These are phyloP conservation scores for Homarus americanus DNA, from an alignment of 1,140 invertebrate species.

Conservation along the genomic window DNA sequence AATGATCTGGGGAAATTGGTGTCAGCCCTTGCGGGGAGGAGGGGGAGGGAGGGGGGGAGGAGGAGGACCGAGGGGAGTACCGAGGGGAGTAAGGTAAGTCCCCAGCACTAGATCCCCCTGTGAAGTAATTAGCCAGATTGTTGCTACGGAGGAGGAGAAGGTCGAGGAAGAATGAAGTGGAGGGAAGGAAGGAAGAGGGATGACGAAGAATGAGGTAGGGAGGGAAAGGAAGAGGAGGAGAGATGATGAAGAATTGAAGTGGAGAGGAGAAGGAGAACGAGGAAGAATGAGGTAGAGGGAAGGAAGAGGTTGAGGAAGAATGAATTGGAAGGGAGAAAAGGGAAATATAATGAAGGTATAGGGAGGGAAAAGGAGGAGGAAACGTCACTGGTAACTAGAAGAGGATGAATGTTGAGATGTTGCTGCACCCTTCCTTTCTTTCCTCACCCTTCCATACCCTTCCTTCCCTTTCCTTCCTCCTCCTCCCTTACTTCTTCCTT, in stretches of 20 bases:
- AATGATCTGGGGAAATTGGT: slow-evolving; percentile 32
- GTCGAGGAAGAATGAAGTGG: neutral
- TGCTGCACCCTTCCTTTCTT: no score
- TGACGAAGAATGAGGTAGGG: neutral
- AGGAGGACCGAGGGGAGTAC: neutral
- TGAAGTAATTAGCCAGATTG: slow-evolving; percentile 65
- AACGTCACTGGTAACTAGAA: no score
- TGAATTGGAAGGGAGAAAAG: neutral
- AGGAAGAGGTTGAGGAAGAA: neutral
- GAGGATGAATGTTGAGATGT: neutral
- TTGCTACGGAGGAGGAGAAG: slow-evolving; percentile 32
- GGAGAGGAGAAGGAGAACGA: neutral
- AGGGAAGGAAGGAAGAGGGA: neutral
- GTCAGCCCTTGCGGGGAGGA: neutral
- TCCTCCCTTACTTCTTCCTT: no score
- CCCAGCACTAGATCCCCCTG: slow-evolving; percentile 22
- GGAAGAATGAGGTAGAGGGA: neutral
- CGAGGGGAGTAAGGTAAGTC: neutral
- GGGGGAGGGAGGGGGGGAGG: neutral
- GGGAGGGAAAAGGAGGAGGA: no score
- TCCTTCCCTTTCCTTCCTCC: no score
- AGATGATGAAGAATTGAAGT: neutral
- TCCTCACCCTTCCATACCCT: no score
- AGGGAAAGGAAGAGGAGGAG: neutral
- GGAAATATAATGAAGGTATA: no score